Base-by-base conservation (phyloP, 2,888 invertebrate species). In the Parnassius glacialis region DNA sequence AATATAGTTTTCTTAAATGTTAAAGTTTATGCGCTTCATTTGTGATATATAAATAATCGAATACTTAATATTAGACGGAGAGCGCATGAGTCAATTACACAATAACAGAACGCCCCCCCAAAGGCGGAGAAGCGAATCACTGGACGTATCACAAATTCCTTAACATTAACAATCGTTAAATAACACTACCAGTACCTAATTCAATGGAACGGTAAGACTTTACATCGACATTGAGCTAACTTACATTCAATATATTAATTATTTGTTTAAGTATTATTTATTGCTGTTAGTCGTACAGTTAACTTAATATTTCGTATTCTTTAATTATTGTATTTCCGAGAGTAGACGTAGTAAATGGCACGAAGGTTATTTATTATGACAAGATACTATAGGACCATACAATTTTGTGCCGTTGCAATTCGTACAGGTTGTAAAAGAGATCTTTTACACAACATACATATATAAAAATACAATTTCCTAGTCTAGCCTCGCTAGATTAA, bases 141-240 rank as follows among this genome's bases (percentile, higher is more conserved):
- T 91, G 91, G 91, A 90, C 89, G 82, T 91, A 91, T 91, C 91
- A 91, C 91, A 91, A 86, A 79, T 81, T 79, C 74, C 85, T 88
- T 89, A 87, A 79, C 73, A 81, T 75, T 82, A 84, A 62, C 52
- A 52, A 84, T 74, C 75, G 56, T 80, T 81, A 34, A 34, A 34
- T 34, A 34, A 85, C 79, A 78, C 86, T 89, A 90, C 84, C 84
- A 84, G 79, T 85, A 87, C 87, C 87, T 90, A 84, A 86, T 83
- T 83, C 84, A 87, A 89, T 90, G 90, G 90, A 90, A 90, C 91
- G 90, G 90, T 86, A 84, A 81, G 70, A 83, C 84, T 85, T 87
- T 83, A 87, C 84, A 87, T 81, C 75, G 80, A 89, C 83, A 89
- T 91, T 91, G 91, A 91, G 91, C 91, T 91, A 90, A 83, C 89